Base-by-base conservation (phyloP, 2,888 invertebrate genomes). In the Apotomis betuletana region DNA sequence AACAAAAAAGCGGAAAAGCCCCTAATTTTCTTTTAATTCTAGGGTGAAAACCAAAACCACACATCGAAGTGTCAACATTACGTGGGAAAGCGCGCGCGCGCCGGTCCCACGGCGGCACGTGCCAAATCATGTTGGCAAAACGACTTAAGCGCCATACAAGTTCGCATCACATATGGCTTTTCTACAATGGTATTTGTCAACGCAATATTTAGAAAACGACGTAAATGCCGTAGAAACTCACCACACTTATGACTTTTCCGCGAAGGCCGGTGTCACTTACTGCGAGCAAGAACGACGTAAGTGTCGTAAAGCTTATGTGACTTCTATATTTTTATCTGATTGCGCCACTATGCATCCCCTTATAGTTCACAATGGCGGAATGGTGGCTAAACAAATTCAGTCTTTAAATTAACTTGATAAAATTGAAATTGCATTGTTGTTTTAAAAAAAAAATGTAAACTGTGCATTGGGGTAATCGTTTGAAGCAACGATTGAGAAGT, bases 21-120 rank as follows among this genome's bases (percentile, higher is more conserved):
- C 6, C 41, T 41, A 41, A 41, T 41, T 41, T 41, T 41, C 41
- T 41, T 65, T 46, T 55, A 55, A 65, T 65, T 55, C 27, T 46
- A 38, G 27, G 44, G 65, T 46, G 9, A 36, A 67, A 67, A 51
- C 54, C 60, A 60, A 62, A 52, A 63, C 13, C 41, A 52, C 36
- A 13, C 51, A 12, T 36, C 6, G 12, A 64, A 62, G 57, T 67
- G 70, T 57, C 67, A 69, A 63, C 6, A 49, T 70, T 62, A 80
- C 87, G 88, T 89, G 89, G 85, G 89, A 89, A 89, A 75, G 74
- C 54, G 75, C 78, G 80, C 80, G 81, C 81, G 78, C 81, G 77
- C 57, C 82, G 81, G 70, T 89, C 89, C 74, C 89, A 89, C 89
- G 87, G 27, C 77, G 81, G 75, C 80, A 79, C 75, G 80, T 67